Evolutionary conservation across 2,113 vertebrate species (phyloP).

Genomic region (Brachypteracias leptosomus): DNA sequence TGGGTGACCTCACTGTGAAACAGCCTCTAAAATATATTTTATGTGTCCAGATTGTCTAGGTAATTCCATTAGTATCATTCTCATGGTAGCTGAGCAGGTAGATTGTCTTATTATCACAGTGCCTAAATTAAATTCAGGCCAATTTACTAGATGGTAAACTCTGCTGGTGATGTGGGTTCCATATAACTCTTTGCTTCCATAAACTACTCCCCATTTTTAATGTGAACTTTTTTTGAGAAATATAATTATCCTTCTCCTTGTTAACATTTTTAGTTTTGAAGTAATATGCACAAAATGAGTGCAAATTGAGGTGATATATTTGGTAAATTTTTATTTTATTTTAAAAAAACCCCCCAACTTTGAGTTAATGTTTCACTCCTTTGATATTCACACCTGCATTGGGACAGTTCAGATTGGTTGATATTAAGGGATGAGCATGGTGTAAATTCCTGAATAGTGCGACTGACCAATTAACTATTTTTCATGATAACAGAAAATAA

Average conservation of each 20-base stretch:
- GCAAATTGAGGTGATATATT: neutral
- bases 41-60: slow-evolving; percentile 24
- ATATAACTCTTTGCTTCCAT: neutral
- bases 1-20: neutral
- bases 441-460: neutral
- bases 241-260: neutral
- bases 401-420: neutral
- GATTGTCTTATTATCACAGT: slow-evolving; percentile 35
- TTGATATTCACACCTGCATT: neutral
- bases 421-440: neutral
- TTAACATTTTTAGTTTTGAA: neutral
- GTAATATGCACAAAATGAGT: neutral
- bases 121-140: slow-evolving; percentile 33
- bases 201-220: neutral
- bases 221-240: neutral
- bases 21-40: slow-evolving; percentile 14
- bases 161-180: neutral
- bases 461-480: neutral
- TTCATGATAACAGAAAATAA: neutral
- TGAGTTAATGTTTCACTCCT: neutral
- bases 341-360: too few species aligned
- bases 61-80: slow-evolving; percentile 54
- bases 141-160: slow-evolving; percentile 8
- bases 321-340: too few species aligned
- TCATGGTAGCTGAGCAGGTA: slow-evolving; percentile 44